Percentiles rank a stretch among this genome's conserved stretches.
Evolutionary conservation across 53 echinoderm and acorn worm genomes (phyloP).

Genomic region (Arbacia lixula): DNA sequence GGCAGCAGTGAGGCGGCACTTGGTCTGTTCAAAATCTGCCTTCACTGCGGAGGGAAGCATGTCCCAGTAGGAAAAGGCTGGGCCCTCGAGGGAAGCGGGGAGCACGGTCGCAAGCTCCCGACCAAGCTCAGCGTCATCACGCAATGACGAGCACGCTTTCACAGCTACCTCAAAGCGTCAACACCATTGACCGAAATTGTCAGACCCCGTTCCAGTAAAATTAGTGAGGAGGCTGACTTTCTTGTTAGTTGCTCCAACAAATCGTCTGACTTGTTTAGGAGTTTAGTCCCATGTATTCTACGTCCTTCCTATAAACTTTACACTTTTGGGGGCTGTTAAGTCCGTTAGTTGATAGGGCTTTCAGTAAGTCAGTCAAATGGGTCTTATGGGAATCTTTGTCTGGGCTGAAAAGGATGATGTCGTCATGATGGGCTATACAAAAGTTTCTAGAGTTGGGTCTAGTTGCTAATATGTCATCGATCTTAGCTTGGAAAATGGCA

Average conservation of each 20-base stretch:
- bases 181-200: no score
- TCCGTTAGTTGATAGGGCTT: not conserved
- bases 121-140: no score
- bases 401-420: slow-evolving; percentile 51
- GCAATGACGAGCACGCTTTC: no score
- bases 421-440: slow-evolving; percentile 62
- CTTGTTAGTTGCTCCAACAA: not conserved
- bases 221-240: not conserved
- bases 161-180: no score
- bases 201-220: no score
- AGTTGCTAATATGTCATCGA: slow-evolving; percentile 47
- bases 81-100: no score
- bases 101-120: no score
- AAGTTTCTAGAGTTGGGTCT: slow-evolving; percentile 41
- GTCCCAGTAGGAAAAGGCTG: no score
- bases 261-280: not conserved
- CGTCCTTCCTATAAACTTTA: not conserved
- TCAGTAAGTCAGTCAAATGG: slow-evolving; percentile 32
- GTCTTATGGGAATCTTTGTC: slow-evolving; percentile 27
- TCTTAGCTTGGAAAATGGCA: slow-evolving; percentile 56
- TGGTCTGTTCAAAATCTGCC: no score
- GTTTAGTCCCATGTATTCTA: not conserved
- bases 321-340: not conserved
- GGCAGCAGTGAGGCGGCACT: no score
- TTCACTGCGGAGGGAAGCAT: no score